A percentile compares a stretch with the other conserved stretches of the same genome.
Evolutionary conservation across 2,888 invertebrate genomes (phyloP).

Genomic region (Acronicta psi): DNA sequence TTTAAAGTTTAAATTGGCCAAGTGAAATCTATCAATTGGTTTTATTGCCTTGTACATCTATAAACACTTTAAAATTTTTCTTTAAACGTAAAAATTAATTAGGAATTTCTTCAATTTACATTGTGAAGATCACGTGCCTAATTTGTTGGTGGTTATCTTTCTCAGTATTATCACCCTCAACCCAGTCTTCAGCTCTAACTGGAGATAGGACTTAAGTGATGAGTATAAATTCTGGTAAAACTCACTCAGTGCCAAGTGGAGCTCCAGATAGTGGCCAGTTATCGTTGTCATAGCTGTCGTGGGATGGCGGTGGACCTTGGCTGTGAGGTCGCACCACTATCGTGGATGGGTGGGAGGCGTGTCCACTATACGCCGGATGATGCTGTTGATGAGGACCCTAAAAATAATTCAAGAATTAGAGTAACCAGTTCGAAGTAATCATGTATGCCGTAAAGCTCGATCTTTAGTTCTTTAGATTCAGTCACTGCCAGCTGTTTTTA

Average conservation of each 20-base stretch:
- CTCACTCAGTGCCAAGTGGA: slow-evolving; percentile 90
- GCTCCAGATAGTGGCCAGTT: slow-evolving; percentile 90
- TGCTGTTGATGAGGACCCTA: slow-evolving; percentile 46
- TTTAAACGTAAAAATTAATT: too few species aligned
- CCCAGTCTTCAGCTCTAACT: too few species aligned
- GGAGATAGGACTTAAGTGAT: too few species aligned
- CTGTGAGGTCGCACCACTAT: slow-evolving; percentile 74
- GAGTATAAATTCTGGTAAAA: slow-evolving; percentile 41
- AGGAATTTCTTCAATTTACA: too few species aligned
- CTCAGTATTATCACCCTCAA: too few species aligned
- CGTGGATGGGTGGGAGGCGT: slow-evolving; percentile 42
- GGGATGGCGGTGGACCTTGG: slow-evolving; percentile 65
- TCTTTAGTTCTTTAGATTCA: too few species aligned
- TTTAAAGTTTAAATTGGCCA: not conserved
- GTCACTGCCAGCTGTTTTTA: too few species aligned
- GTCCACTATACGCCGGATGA: slow-evolving; percentile 37
- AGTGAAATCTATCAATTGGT: slow-evolving; percentile 1
- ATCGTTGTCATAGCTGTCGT: slow-evolving; percentile 83
- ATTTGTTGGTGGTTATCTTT: too few species aligned
- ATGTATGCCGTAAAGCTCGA: too few species aligned
- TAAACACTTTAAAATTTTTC: too few species aligned
- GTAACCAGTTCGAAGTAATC: not conserved
- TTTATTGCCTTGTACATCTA: not conserved
- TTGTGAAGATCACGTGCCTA: too few species aligned
- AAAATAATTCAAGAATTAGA: not conserved